A percentile compares a stretch with the other conserved stretches of the same genome.
Conservation (phyloP, 2,113 vertebrate species). For the Prochilodus magdalenae region DNA sequence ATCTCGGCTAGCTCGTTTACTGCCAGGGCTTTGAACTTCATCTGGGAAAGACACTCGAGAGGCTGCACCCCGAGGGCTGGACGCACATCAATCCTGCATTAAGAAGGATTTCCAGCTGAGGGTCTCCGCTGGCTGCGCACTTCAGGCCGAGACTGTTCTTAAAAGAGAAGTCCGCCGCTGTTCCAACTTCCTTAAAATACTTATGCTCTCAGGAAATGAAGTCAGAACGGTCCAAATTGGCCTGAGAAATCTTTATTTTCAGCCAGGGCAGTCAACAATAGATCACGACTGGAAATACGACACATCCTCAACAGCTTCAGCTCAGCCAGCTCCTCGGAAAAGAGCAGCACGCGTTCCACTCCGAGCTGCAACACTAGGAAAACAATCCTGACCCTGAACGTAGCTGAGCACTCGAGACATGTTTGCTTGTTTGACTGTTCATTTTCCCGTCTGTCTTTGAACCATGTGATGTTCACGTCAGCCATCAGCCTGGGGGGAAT, state of each 20-base stretch:
- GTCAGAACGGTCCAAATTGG: not conserved
- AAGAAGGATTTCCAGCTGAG: not conserved
- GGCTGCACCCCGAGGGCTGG: not conserved
- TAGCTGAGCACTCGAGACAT: no score
- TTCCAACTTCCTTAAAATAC: not conserved
- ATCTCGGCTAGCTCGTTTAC: no score
- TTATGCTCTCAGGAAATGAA: not conserved
- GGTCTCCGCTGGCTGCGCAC: not conserved
- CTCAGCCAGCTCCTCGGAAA: not conserved
- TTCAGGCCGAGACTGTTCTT: not conserved
- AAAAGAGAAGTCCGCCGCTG: not conserved
- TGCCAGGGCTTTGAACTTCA: no score
- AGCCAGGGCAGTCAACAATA: not conserved
- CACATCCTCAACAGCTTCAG: no score
- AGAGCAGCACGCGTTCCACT: no score
- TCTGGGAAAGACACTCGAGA: not conserved
- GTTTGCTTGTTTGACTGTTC: no score
- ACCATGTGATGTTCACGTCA: no score
- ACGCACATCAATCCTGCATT: not conserved
- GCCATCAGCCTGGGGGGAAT: no score
- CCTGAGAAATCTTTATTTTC: not conserved
- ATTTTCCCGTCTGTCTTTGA: no score
- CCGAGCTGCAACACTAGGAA: no score
- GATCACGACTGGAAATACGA: not conserved
- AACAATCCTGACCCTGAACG: no score